These are phyloP conservation scores for Dione juno DNA, from an alignment of 2,888 invertebrate species.

Conservation along the genomic window DNA sequence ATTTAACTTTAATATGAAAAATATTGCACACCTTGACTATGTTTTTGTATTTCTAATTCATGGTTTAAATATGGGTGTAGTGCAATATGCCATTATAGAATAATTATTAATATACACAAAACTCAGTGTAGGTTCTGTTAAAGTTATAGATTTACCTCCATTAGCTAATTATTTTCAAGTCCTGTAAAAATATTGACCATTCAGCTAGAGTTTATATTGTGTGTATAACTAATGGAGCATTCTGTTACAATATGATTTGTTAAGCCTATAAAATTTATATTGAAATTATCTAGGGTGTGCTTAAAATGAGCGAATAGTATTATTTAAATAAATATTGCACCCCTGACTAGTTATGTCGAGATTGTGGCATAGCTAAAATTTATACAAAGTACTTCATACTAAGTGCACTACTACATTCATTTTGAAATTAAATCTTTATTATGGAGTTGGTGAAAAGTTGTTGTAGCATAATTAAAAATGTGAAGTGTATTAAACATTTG, in stretches of 20 bases:
- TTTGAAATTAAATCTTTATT: slow-evolving; percentile 69
- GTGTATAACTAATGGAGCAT: slow-evolving; percentile 50
- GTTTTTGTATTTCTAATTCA: slow-evolving; percentile 56
- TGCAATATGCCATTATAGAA: slow-evolving; percentile 63
- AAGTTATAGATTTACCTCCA: slow-evolving; percentile 26
- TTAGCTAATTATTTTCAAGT: slow-evolving; percentile 27
- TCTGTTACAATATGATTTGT: slow-evolving; percentile 56
- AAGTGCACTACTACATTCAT: slow-evolving; percentile 68
- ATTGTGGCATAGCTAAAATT: slow-evolving; percentile 62
- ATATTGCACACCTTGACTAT: slow-evolving; percentile 41
- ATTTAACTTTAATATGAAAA: slow-evolving; percentile 27
- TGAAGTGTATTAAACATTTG: slow-evolving; percentile 77
- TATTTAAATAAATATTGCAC: slow-evolving; percentile 66
- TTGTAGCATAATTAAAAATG: slow-evolving; percentile 75
- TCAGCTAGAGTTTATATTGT: slow-evolving; percentile 61
- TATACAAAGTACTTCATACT: slow-evolving; percentile 62
- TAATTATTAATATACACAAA: slow-evolving; percentile 21
- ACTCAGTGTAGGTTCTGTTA: slow-evolving; percentile 24
- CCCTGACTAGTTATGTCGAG: slow-evolving; percentile 63
- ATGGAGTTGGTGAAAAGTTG: slow-evolving; percentile 68
- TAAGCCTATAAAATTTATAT: slow-evolving; percentile 56
- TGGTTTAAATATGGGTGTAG: slow-evolving; percentile 62
- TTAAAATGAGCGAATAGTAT: slow-evolving; percentile 59
- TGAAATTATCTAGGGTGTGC: slow-evolving; percentile 62
- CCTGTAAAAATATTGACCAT: slow-evolving; percentile 56